These are phyloP conservation scores for Lagocephalus sceleratus DNA, from an alignment of 2,797 vertebrate genomes.

Conservation along the genomic window DNA sequence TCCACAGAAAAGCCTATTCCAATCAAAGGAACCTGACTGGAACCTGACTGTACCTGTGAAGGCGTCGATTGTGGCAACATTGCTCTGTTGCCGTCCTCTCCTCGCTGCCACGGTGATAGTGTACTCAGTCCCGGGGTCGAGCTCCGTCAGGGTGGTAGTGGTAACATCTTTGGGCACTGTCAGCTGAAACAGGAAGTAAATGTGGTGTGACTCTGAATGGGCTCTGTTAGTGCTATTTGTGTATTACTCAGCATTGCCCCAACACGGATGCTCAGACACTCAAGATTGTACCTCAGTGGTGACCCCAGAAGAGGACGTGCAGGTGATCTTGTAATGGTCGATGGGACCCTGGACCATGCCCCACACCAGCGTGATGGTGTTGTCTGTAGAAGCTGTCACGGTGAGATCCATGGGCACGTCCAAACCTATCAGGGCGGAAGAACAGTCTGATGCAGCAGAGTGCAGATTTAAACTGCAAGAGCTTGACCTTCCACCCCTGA, in stretches of 20 bases:
- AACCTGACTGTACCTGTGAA: conserved; percentile 86
- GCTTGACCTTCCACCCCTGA: too few species aligned
- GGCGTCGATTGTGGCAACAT: conserved; percentile 88
- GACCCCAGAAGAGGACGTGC: conserved; percentile 86
- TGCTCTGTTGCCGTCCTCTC: conserved; percentile 91
- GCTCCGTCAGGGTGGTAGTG: conserved; percentile 81
- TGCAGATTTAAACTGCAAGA: neutral
- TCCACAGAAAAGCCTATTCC: neutral
- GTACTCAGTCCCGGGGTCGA: conserved; percentile 94
- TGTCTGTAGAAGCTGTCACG: conserved; percentile 92
- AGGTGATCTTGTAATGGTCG: conserved; percentile 92
- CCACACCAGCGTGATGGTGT: conserved; percentile 91
- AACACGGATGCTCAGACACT: neutral
- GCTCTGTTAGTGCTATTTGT: too few species aligned
- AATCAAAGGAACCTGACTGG: neutral
- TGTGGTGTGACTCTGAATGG: neutral
- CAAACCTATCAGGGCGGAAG: conserved; percentile 70
- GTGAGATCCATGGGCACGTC: conserved; percentile 89
- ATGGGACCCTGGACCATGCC: conserved; percentile 88
- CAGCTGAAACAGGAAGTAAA: conserved; percentile 54
- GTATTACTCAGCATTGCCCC: neutral
- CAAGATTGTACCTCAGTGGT: conserved; percentile 83
- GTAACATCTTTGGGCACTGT: conserved; percentile 83
- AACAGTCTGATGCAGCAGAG: neutral
- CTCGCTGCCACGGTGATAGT: conserved; percentile 90